Conservation (phyloP, 1,140 invertebrate species). For the Achatina immaculata region DNA sequence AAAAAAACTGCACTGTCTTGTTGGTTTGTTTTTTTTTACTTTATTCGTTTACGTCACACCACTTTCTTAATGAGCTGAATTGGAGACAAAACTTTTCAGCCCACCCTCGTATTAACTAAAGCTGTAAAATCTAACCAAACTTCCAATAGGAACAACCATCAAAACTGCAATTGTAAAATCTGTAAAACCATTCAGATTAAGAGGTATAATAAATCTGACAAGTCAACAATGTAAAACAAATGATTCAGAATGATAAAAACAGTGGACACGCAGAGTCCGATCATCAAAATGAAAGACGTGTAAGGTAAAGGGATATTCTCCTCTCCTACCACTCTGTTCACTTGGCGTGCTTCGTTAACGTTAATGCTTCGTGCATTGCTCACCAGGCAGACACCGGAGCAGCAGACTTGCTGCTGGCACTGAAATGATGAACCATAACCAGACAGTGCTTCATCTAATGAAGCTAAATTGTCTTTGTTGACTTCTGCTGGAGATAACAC, state of each 20-base stretch:
- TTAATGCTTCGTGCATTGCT: not conserved
- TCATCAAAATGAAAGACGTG: slow-evolving; percentile 7
- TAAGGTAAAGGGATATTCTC: not conserved
- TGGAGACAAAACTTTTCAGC: too few species aligned
- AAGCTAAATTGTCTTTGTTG: not conserved
- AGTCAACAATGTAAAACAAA: slow-evolving; percentile 1
- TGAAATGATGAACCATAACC: not conserved
- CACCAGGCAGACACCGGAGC: not conserved
- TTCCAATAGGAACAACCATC: too few species aligned
- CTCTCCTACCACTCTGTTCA: not conserved
- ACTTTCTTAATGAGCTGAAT: too few species aligned
- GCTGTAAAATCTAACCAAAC: too few species aligned
- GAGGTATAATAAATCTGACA: too few species aligned
- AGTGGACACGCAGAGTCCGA: not conserved
- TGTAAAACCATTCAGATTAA: too few species aligned
- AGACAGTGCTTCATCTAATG: not conserved
- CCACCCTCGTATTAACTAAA: too few species aligned
- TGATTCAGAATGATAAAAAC: slow-evolving; percentile 21
- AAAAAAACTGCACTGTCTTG: too few species aligned
- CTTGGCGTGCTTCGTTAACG: not conserved
- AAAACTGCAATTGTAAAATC: too few species aligned
- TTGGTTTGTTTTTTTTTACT: too few species aligned
- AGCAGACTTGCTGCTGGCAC: not conserved
- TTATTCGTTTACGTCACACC: too few species aligned
- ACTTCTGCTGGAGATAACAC: not conserved